A percentile compares a stretch with the other conserved stretches of the same genome.
phyloP scores from a whole-genome alignment of 2,113 vertebrate genomes.

The Pyrgilauda ruficollis region DNA sequence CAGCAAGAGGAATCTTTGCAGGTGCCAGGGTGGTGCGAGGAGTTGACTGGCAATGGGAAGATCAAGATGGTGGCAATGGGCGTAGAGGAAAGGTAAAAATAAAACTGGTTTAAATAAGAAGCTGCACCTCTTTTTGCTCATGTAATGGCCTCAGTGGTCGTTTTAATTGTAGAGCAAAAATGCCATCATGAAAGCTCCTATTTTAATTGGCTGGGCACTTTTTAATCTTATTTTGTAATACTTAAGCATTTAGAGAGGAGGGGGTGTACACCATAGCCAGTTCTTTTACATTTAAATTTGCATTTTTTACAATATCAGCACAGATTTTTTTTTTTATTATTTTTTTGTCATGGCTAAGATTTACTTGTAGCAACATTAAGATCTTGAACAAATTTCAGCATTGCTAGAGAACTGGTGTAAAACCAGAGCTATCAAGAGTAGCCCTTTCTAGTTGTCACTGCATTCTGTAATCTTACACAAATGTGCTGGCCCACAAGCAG shows the following conservation, averaged over 20 bases:
- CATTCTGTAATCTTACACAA: neutral
- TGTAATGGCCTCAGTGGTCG: neutral
- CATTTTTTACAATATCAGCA: neutral
- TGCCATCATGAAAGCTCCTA: fast-evolving
- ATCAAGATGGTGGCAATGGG: slow-evolving; percentile 98
- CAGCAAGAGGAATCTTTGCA: slow-evolving; percentile 95
- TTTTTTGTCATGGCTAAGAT: neutral
- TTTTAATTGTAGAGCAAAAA: neutral
- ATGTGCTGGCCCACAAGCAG: too few species aligned
- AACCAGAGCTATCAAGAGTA: neutral
- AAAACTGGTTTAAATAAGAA: neutral
- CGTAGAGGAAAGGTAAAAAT: slow-evolving; percentile 90
- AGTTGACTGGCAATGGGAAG: slow-evolving; percentile 99
- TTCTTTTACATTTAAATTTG: neutral
- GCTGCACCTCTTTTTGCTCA: neutral
- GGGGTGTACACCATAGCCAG: fast-evolving
- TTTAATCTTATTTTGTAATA: neutral
- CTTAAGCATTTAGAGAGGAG: neutral
- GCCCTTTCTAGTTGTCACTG: neutral
- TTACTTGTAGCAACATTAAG: neutral
- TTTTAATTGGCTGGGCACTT: neutral
- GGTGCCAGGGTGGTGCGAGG: slow-evolving; percentile 95
- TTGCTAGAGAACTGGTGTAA: neutral
- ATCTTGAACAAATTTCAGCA: neutral
- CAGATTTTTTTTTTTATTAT: neutral